Base-by-base conservation (phyloP, 2,888 invertebrate species). In the Ectropis crepuscularia region DNA sequence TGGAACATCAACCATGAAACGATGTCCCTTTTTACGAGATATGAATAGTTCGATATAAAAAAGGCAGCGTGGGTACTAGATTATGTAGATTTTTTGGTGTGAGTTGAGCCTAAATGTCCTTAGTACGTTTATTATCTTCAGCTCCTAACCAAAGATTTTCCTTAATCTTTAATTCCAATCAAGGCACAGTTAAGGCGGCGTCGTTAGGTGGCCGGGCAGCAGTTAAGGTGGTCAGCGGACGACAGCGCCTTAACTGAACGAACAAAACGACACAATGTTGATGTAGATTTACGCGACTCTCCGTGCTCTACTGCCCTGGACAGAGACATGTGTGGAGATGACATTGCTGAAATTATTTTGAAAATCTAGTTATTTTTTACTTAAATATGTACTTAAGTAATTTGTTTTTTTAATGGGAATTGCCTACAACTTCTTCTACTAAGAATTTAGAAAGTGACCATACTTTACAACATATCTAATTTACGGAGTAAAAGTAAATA, bases 211-310 rank as follows among this genome's bases (percentile, higher is more conserved):
- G 63, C 47, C 57, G 47, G 57, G 75, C 37, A 9, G 38, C 12
- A 38, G 49, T 38, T 50, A 50, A 51, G 51, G 51, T 51, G 51
- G 51, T 53, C 59, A 46, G 53, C 76, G 74, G 81, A 81, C 81
- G 71, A 64, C 69, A 61, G 68, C 45, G 46, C 85, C 86, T 85
- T 86, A 88, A 84, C 85, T 81, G 85, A 65, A 67, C 57, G 65
- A 89, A 80, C 85, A 90, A 90, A 88, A 89, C 85, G 84, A 88
- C 89, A 87, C 78, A 81, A 83, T 84, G 88, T 87, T 89, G 90
- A 90, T 90, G 89, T 86, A 88, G 89, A 89, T 89, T 89, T 90
- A 90, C 89, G 87, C 79, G 83, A 80, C 81, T 77, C 82, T 71
- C 80, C 79, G 91, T 91, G 91, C 92, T 89, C 89, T 91, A 91